phyloP scores from a whole-genome alignment of 2,888 invertebrate genomes.

The Phengaris alcon region DNA sequence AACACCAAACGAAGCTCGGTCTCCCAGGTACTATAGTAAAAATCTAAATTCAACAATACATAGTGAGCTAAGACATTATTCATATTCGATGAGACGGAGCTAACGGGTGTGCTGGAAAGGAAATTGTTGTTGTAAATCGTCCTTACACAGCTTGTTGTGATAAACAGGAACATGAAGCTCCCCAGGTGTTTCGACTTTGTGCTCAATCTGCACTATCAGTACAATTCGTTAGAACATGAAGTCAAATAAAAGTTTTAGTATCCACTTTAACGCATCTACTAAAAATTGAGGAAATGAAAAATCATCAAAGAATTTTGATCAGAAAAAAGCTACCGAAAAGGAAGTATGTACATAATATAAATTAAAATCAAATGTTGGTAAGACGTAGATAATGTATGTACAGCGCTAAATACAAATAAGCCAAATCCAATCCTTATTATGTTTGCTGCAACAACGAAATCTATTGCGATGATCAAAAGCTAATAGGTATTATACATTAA shows the following conservation, averaged over 20 bases:
- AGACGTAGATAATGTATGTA: too few relatives aligned
- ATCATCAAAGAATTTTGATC: background rate
- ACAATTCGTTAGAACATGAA: background rate
- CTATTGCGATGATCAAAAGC: background rate
- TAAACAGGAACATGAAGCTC: background rate
- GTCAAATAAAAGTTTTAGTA: background rate
- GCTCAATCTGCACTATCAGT: background rate
- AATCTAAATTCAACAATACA: background rate
- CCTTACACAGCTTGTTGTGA: background rate
- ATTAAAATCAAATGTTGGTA: too few relatives aligned
- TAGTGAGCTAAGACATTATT: background rate
- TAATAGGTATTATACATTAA: background rate
- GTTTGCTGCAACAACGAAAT: background rate
- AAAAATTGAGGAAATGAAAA: background rate
- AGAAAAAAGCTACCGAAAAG: background rate
- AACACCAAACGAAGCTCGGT: too few relatives aligned
- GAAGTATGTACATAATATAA: background rate
- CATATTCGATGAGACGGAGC: background rate
- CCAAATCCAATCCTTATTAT: too few relatives aligned
- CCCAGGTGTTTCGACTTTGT: background rate
- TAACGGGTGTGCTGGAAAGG: background rate
- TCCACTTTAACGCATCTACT: too few relatives aligned
- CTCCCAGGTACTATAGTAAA: background rate
- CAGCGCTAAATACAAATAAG: too few relatives aligned
- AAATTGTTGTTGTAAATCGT: constrained; percentile 8